phyloP scores from a whole-genome alignment of 1,140 invertebrate species.

The Scaptomyza graminum region DNA sequence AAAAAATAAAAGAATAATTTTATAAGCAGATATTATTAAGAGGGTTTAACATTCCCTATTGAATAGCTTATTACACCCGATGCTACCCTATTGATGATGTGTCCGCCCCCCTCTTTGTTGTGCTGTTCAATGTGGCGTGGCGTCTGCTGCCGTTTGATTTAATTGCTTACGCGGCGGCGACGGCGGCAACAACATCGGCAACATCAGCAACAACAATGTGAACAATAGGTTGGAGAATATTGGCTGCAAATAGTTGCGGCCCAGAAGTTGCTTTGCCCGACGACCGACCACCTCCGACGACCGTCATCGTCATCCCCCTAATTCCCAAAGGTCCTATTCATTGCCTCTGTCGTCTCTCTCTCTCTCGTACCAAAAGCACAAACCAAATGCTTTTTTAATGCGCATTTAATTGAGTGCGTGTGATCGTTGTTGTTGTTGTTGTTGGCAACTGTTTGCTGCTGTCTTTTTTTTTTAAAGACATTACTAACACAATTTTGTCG shows the following conservation, averaged over 20 bases:
- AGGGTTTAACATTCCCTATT: neutral
- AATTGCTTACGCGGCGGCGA: constrained; percentile 68
- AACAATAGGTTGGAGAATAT: constrained; percentile 32
- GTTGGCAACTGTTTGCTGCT: constrained; percentile 10
- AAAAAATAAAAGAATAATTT: too few relatives aligned
- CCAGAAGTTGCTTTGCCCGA: neutral
- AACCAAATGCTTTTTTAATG: constrained; percentile 77
- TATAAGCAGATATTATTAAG: too few relatives aligned
- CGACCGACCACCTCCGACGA: neutral
- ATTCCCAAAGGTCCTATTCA: constrained; percentile 31
- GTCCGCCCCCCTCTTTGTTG: constrained; percentile 13
- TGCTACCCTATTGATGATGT: constrained; percentile 26
- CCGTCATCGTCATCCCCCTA: constrained; percentile 7
- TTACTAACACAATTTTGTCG: constrained; percentile 32
- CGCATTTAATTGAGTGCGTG: constrained; percentile 79
- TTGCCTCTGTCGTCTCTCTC: neutral
- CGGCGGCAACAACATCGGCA: constrained; percentile 32
- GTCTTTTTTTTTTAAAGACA: constrained; percentile 47
- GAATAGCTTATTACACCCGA: constrained; percentile 12
- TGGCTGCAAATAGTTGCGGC: constrained; percentile 21
- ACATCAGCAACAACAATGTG: constrained; percentile 17
- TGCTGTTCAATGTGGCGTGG: constrained; percentile 71
- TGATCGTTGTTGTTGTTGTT: constrained; percentile 31
- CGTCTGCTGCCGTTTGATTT: constrained; percentile 77
- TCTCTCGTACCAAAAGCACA: constrained; percentile 1